phyloP scores from a whole-genome alignment of 2,113 vertebrate species.

The Rhombomys opimus region DNA sequence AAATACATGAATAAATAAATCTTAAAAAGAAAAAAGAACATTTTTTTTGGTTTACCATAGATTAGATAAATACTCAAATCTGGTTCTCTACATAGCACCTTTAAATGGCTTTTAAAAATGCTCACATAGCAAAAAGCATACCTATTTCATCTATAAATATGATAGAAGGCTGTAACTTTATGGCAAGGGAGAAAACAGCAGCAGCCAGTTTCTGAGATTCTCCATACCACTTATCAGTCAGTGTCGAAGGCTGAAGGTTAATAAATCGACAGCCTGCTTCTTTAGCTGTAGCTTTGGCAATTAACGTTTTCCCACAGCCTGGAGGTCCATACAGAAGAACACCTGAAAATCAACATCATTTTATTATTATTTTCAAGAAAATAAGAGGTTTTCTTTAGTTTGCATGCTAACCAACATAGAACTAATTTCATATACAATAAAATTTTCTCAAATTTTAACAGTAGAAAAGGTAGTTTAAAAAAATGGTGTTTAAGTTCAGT shows the following conservation, averaged over 20 bases:
- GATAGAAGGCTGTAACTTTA: constrained; percentile 98
- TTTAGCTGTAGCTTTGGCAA: constrained; percentile 98
- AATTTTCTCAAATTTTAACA: not conserved
- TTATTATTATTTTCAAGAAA: constrained; percentile 26
- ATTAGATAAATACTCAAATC: not conserved
- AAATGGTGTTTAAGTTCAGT: not conserved
- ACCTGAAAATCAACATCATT: constrained; percentile 85
- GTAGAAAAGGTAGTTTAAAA: not conserved
- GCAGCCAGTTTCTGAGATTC: constrained; percentile 98
- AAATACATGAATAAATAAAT: not conserved
- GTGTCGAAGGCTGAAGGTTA: constrained; percentile 97
- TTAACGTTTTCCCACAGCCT: constrained; percentile 97
- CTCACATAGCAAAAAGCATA: constrained; percentile 79
- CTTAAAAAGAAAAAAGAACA: not conserved
- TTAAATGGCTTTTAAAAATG: constrained; percentile 1
- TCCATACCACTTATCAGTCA: constrained; percentile 99
- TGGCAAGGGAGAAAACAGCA: constrained; percentile 96
- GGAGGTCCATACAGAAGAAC: constrained; percentile 97
- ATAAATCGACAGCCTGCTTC: constrained; percentile 98
- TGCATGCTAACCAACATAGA: not conserved
- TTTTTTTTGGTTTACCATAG: not conserved
- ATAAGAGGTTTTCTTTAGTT: constrained; percentile 1
- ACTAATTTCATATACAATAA: constrained; percentile 1
- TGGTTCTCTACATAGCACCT: not conserved
- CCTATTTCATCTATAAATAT: constrained; percentile 99